Evolutionary conservation across 2,113 vertebrate genomes (phyloP).

Genomic region (Sminthopsis crassicaudata): DNA sequence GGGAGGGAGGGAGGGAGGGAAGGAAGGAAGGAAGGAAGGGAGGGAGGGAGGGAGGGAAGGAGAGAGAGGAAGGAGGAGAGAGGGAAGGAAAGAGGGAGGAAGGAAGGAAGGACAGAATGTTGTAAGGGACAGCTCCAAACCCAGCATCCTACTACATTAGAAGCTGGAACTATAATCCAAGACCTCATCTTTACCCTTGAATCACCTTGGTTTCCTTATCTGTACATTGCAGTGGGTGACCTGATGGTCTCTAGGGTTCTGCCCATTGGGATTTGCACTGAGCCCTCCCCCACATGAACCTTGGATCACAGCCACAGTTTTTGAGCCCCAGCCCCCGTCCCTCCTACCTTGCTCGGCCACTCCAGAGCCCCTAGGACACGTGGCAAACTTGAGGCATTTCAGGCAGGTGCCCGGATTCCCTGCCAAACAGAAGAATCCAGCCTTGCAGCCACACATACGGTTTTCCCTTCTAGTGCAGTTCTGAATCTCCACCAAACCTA

Average conservation of each 20-base stretch:
- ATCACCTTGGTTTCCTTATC: neutral
- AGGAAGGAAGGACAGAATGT: too few relatives aligned
- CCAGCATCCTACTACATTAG: neutral
- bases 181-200: neutral
- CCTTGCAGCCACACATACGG: neutral
- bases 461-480: neutral
- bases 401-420: neutral
- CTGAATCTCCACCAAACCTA: neutral
- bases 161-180: neutral
- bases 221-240: neutral
- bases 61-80: neutral
- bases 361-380: neutral
- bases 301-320: neutral
- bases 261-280: neutral
- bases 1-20: neutral
- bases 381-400: neutral
- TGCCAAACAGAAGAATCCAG: neutral
- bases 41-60: too few relatives aligned
- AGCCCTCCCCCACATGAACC: neutral
- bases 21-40: neutral
- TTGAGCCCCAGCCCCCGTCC: neutral
- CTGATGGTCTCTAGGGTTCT: neutral
- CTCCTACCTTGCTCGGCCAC: neutral
- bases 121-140: neutral
- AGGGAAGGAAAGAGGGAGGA: too few relatives aligned